Conservation (phyloP, 2,888 invertebrate genomes). For the Apoderus coryli region DNA sequence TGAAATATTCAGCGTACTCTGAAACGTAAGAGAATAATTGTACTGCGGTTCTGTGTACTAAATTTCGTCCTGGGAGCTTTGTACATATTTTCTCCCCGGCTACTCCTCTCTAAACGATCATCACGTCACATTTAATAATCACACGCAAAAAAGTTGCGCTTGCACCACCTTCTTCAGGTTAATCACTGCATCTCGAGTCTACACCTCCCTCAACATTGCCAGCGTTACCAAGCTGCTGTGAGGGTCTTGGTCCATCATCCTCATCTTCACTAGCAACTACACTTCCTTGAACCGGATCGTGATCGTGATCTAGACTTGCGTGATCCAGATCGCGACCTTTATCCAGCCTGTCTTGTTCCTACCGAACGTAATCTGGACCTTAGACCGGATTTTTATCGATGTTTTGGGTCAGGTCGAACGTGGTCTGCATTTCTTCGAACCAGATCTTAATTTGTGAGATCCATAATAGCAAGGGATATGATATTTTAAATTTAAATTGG, state of each 20-base stretch:
- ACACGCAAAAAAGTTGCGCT: too few species aligned
- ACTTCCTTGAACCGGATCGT: conserved; percentile 8
- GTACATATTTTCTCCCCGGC: too few species aligned
- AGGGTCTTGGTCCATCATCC: conserved; percentile 37
- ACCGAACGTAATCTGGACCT: conserved; percentile 19
- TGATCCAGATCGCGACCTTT: conserved; percentile 13
- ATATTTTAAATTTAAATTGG: too few species aligned
- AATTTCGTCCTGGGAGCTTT: too few species aligned
- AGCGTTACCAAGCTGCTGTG: conserved; percentile 21
- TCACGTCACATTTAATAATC: too few species aligned
- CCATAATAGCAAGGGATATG: too few species aligned
- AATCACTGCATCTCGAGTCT: too few species aligned
- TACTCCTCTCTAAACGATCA: too few species aligned
- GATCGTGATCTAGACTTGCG: conserved; percentile 17
- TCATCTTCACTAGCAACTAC: conserved; percentile 42
- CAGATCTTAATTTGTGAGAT: conserved; percentile 13
- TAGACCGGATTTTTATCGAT: conserved; percentile 14
- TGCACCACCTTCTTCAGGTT: too few species aligned
- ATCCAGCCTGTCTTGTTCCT: conserved; percentile 19
- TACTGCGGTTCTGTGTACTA: too few species aligned
- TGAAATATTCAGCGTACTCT: too few species aligned
- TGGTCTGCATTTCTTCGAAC: conserved; percentile 11
- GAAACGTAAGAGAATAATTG: too few species aligned
- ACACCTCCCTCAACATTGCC: conserved; percentile 49
- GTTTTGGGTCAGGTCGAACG: conserved; percentile 10